phyloP scores from a whole-genome alignment of 2,888 invertebrate species.

The Synanthedon tipuliformis region DNA sequence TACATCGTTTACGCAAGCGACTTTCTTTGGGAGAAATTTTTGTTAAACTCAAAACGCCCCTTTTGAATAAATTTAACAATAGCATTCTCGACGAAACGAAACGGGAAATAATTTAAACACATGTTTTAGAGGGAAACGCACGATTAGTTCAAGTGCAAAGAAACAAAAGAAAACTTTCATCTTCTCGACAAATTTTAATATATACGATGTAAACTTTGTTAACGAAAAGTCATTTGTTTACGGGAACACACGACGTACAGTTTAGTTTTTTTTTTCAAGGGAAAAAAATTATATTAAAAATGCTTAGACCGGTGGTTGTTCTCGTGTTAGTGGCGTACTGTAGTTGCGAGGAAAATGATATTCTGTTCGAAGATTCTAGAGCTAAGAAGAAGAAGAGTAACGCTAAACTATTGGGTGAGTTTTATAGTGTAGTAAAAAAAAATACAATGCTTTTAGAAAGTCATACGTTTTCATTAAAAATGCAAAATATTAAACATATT shows the following conservation, averaged over 20 bases:
- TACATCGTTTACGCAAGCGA: constrained; percentile 16
- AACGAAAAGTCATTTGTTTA: constrained; percentile 44
- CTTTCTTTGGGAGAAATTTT: constrained; percentile 29
- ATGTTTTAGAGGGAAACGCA: constrained; percentile 49
- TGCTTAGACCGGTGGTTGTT: constrained; percentile 36
- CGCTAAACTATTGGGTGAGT: constrained; percentile 45
- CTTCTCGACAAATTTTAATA: constrained; percentile 28
- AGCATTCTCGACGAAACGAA: constrained; percentile 36
- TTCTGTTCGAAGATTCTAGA: constrained; percentile 39
- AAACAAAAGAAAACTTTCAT: constrained; percentile 58
- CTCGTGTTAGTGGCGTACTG: constrained; percentile 35
- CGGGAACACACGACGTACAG: constrained; percentile 25
- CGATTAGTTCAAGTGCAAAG: constrained; percentile 48
- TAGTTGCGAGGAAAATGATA: constrained; percentile 40
- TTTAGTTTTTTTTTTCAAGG: constrained; percentile 15
- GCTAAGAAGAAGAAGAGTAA: constrained; percentile 43
- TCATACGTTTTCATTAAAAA: no score
- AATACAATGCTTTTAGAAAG: no score
- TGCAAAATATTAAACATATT: no score
- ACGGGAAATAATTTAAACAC: constrained; percentile 40
- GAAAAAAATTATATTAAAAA: constrained; percentile 10
- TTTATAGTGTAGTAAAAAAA: background rate
- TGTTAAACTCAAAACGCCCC: constrained; percentile 26
- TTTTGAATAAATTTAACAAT: constrained; percentile 30
- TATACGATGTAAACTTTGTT: constrained; percentile 5